Base-by-base conservation (phyloP, 2,888 invertebrate genomes). In the Sarcophaga rosellei region DNA sequence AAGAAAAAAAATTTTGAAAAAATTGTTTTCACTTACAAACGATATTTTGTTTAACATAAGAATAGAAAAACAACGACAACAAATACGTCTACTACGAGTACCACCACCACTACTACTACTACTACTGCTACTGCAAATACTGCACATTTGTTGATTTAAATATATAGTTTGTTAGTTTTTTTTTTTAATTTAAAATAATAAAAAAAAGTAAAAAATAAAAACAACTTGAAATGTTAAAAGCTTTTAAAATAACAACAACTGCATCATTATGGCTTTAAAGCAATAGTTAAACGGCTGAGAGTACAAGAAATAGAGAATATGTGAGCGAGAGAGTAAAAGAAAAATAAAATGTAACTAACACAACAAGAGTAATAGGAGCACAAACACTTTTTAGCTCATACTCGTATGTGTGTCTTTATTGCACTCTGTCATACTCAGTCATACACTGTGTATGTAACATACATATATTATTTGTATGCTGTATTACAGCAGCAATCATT, bases 181-280 rank as follows among this genome's bases (percentile, higher is more conserved):
- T 59, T 12, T 17, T 23, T 2, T 21, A 35, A 21, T 53, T 15
- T 57, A 57, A 44, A 75, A 57, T 45, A 44, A 3, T 45, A 44
- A 3, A 65, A 57, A 44, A 63, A 70, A 70, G 44, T 10, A 59
- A n/a, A 59, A 35, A 25, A 5, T 12, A 20, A 17, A 77, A 82
- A 79, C 75, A 77, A 79, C 76, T 75, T 82, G 25, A 79, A 82
- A 85, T 72, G 75, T 82, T 82, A 82, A 85, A 85, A 82, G 82
- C 78, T 85, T 85, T 85, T 65, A 63, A 66, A 76, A 82, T 72
- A 72, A 61, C 47, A 81, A 76, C 81, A 76, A 82, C 72, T 66
- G 61, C 65, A 82, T 72, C 65, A 77, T 61, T 70, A 70, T 59
- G 45, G 59, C 65, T 70, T 76, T 82, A 81, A 82, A 85, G 81